Evolutionary conservation across 2,797 vertebrate species (phyloP).

Genomic region (Clarias platycephalus): DNA sequence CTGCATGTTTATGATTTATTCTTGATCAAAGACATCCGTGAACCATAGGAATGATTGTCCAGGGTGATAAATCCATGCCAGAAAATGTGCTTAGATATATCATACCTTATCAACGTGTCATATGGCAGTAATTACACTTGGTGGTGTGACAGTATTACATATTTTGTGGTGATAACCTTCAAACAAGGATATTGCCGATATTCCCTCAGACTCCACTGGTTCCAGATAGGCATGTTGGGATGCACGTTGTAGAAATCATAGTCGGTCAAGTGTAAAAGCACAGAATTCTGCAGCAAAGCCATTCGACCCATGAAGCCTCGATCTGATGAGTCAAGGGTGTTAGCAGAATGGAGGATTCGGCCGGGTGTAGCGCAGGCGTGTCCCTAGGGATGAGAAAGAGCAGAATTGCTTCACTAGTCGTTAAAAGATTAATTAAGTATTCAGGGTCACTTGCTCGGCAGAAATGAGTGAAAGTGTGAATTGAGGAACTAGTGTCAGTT

Average conservation of each 20-base stretch:
- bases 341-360: not conserved
- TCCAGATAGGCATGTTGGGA: not conserved
- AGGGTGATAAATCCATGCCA: not conserved
- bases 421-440: conserved; percentile 27
- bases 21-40: too few relatives aligned
- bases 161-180: conserved; percentile 41
- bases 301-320: not conserved
- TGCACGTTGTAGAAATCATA: not conserved
- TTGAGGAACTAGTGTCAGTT: not conserved
- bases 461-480: not conserved
- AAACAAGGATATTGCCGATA: not conserved
- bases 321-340: conserved; percentile 4
- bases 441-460: not conserved
- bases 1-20: not conserved
- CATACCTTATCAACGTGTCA: not conserved
- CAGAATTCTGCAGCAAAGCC: not conserved
- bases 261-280: not conserved
- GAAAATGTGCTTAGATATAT: not conserved
- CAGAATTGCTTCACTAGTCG: conserved; percentile 17
- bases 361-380: not conserved
- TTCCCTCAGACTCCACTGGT: not conserved
- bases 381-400: conserved; percentile 7
- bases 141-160: conserved; percentile 25
- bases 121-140: conserved; percentile 22
- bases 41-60: not conserved